phyloP scores from a whole-genome alignment of 2,113 vertebrate species.

The Callopanchax toddi region DNA sequence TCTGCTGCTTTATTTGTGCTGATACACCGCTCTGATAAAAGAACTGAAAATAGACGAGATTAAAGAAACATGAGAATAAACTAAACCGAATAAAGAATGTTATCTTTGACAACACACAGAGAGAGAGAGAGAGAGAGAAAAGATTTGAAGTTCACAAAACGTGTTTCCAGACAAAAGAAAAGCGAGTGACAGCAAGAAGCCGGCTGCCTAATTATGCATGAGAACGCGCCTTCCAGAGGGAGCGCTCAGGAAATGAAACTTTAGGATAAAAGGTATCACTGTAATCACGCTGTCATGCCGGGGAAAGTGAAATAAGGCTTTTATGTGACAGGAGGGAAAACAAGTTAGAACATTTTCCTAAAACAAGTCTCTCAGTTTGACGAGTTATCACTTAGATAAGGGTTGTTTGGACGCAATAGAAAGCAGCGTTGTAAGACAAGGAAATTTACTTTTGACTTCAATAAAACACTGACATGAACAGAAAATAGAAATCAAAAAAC shows the following conservation, averaged over 20 bases:
- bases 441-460: background rate
- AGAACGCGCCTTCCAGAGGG: constrained; percentile 5
- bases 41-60: constrained; percentile 48
- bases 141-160: constrained; percentile 40
- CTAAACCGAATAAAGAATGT: constrained; percentile 18
- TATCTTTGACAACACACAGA: constrained; percentile 36
- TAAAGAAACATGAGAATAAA: constrained; percentile 37
- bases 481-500: too few relatives aligned
- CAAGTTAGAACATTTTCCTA: background rate
- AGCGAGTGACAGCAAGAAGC: constrained; percentile 35
- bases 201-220: constrained; percentile 22
- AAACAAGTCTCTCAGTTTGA: constrained; percentile 1
- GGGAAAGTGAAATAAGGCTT: background rate
- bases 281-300: constrained; percentile 22
- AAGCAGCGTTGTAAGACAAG: background rate
- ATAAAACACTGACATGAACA: background rate
- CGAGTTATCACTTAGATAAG: background rate
- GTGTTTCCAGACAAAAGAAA: constrained; percentile 40
- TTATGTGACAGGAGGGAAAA: constrained; percentile 4
- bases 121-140: background rate
- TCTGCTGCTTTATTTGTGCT: constrained; percentile 35
- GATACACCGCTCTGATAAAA: constrained; percentile 40
- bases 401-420: background rate
- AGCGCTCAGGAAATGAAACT: constrained; percentile 35
- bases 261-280: constrained; percentile 25